A percentile compares a stretch with the other conserved stretches of the same genome.
These are phyloP conservation scores for Philopotamus ludificatus DNA, from an alignment of 1,140 invertebrate genomes.

Conservation along the genomic window DNA sequence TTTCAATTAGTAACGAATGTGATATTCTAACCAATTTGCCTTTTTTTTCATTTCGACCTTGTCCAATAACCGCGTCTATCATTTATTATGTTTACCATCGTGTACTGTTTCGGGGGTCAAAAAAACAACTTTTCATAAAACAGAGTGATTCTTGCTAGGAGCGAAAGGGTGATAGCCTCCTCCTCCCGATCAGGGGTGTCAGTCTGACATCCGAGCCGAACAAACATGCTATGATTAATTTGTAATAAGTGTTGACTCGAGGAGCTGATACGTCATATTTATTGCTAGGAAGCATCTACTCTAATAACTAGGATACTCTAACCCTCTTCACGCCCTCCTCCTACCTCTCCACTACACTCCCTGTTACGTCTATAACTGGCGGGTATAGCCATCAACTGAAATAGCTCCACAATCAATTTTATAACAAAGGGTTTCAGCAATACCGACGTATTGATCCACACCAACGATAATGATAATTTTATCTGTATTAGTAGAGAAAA, in stretches of 20 bases:
- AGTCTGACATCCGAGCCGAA: constrained; percentile 31
- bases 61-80: background rate
- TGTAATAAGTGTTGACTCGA: constrained; percentile 38
- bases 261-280: constrained; percentile 21
- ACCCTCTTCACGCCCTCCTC: background rate
- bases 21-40: too few relatives aligned
- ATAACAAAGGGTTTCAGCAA: too few relatives aligned
- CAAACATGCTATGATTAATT: constrained; percentile 39
- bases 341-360: background rate
- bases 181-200: background rate
- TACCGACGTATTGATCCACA: too few relatives aligned
- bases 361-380: too few relatives aligned
- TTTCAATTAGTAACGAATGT: too few relatives aligned
- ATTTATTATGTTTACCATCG: background rate
- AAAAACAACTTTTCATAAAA: background rate
- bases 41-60: too few relatives aligned
- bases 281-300: constrained; percentile 5
- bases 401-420: too few relatives aligned
- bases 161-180: background rate
- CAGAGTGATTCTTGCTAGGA: background rate
- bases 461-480: too few relatives aligned
- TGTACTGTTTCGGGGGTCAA: background rate
- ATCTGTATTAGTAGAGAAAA: too few relatives aligned
- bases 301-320: background rate
- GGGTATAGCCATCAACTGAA: too few relatives aligned